These are phyloP conservation scores for Clarias gariepinus DNA, from an alignment of 2,113 vertebrate genomes.

Conservation along the genomic window DNA sequence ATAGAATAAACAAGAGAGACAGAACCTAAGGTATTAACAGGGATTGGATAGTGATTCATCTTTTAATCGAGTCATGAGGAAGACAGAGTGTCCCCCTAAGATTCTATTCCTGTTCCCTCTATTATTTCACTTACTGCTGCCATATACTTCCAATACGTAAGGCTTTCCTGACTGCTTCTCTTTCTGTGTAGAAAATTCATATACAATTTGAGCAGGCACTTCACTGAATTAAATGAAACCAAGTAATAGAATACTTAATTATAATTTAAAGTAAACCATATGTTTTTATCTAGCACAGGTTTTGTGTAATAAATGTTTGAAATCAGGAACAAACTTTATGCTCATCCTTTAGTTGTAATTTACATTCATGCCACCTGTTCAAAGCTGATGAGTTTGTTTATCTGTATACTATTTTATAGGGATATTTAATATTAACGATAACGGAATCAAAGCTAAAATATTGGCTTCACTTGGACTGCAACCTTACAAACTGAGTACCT, in stretches of 20 bases:
- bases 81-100: constrained; percentile 16
- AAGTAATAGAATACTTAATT: too few relatives aligned
- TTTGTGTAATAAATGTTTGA: too few relatives aligned
- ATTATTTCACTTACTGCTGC: not conserved
- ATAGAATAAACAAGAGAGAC: not conserved
- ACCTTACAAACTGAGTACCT: constrained; percentile 25
- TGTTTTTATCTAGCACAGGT: too few relatives aligned
- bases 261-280: too few relatives aligned
- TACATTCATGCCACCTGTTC: not conserved
- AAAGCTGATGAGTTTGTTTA: constrained; percentile 2
- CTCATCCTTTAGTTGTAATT: not conserved
- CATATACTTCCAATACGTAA: not conserved
- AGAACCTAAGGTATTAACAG: constrained; percentile 38
- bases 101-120: not conserved
- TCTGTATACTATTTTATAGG: not conserved
- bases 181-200: not conserved
- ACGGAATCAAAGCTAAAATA: constrained; percentile 19
- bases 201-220: not conserved
- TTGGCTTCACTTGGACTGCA: constrained; percentile 20
- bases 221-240: too few relatives aligned
- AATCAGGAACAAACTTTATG: too few relatives aligned
- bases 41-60: constrained; percentile 35
- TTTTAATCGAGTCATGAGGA: constrained; percentile 18
- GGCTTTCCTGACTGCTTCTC: not conserved
- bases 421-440: constrained; percentile 1